These are phyloP conservation scores for Mareca strepera DNA, from an alignment of 2,797 vertebrate genomes.

Conservation along the genomic window DNA sequence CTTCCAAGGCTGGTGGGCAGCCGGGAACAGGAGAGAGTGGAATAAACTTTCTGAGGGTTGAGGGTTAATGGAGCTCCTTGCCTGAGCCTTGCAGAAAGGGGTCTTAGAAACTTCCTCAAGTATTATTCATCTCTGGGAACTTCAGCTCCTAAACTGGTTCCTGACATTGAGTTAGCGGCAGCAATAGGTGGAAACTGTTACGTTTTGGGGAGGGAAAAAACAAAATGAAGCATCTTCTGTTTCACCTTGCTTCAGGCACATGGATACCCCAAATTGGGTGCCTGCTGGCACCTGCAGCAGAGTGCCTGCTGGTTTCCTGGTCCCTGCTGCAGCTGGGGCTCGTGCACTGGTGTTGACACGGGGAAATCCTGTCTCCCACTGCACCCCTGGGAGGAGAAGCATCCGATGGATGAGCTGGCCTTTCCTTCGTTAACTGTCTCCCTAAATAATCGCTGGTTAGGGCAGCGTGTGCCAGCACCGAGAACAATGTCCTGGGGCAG, in stretches of 20 bases:
- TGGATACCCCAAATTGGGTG: neutral
- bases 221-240: neutral
- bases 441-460: neutral
- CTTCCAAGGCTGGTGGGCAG: neutral
- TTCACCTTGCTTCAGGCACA: neutral
- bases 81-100: neutral
- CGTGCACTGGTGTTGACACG: fast-evolving
- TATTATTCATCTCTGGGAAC: neutral
- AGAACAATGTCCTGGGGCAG: neutral
- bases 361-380: neutral
- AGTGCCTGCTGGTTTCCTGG: neutral
- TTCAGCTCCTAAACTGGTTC: neutral
- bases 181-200: neutral
- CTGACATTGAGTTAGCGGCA: neutral
- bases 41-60: neutral
- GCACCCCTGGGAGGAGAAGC: neutral
- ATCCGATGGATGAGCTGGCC: conserved; percentile 2
- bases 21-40: neutral
- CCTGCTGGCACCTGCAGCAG: neutral
- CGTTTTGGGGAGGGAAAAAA: too few relatives aligned
- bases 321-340: neutral
- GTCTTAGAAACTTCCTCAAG: neutral
- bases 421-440: neutral
- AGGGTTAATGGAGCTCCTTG: neutral
- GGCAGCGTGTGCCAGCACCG: neutral